Evolutionary conservation across 2,888 invertebrate species (phyloP).

Genomic region (Acanthopleura granulata): DNA sequence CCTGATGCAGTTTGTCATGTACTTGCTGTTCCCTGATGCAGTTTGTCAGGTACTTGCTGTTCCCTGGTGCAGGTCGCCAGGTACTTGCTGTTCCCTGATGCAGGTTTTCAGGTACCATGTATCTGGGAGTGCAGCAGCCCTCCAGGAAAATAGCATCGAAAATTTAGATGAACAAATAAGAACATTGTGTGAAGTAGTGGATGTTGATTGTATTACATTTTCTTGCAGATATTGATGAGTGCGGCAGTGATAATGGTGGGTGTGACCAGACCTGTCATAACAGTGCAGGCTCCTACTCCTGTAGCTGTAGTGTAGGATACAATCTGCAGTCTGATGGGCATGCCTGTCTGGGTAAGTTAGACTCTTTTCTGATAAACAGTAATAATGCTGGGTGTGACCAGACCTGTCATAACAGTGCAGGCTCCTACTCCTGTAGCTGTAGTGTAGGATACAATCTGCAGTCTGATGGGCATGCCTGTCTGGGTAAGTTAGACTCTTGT

Average conservation of each 20-base stretch:
- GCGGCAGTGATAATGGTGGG: neutral
- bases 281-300: constrained; percentile 31
- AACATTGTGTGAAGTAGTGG: no score
- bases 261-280: constrained; percentile 29
- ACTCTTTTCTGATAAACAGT: neutral
- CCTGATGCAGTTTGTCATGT: no score
- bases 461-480: neutral
- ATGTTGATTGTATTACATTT: neutral
- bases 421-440: constrained; percentile 9
- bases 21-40: no score
- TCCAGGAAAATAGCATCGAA: no score
- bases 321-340: constrained; percentile 9
- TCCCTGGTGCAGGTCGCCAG: no score
- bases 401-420: constrained; percentile 23
- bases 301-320: constrained; percentile 27
- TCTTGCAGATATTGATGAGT: constrained; percentile 8
- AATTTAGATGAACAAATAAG: no score
- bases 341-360: constrained; percentile 2
- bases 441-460: constrained; percentile 8
- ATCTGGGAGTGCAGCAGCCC: no score
- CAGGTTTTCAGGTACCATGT: no score
- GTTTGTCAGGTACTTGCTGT: no score
- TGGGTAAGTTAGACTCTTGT: neutral
- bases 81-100: no score
- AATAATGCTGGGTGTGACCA: neutral